Evolutionary conservation across 1,140 invertebrate genomes (phyloP).

Genomic region (Bathynomus jamesi): DNA sequence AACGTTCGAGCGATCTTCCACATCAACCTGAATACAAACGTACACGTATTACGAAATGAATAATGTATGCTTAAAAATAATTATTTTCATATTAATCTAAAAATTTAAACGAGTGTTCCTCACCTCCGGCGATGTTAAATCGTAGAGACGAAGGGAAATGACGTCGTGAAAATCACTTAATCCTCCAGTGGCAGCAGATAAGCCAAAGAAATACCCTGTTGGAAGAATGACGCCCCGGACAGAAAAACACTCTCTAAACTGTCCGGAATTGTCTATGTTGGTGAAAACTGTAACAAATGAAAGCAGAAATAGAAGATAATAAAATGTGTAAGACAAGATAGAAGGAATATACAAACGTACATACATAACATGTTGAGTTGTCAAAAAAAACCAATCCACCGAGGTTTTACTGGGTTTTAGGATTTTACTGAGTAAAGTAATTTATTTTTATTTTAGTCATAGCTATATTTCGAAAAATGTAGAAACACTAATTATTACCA

Average conservation of each 20-base stretch:
- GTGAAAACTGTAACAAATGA: conserved; percentile 63
- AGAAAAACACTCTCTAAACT: conserved; percentile 88
- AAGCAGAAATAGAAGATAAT: background rate
- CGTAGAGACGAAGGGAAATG: conserved; percentile 80
- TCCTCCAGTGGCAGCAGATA: conserved; percentile 84
- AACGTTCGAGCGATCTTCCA: conserved; percentile 43
- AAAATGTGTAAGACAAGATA: too few relatives aligned
- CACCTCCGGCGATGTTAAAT: conserved; percentile 62
- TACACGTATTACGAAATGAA: too few relatives aligned
- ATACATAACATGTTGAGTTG: too few relatives aligned
- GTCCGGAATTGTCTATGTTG: conserved; percentile 82
- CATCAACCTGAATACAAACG: background rate
- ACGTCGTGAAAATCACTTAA: conserved; percentile 92
- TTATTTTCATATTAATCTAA: background rate
- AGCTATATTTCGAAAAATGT: too few relatives aligned
- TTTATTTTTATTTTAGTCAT: too few relatives aligned
- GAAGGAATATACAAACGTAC: too few relatives aligned
- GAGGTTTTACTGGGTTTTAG: too few relatives aligned
- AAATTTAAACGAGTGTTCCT: background rate
- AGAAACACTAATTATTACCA: too few relatives aligned
- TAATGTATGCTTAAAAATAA: too few relatives aligned
- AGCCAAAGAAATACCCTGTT: conserved; percentile 89
- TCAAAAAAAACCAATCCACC: too few relatives aligned
- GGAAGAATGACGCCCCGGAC: conserved; percentile 85
- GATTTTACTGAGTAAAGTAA: too few relatives aligned